Conservation (phyloP, 37 sponge, comb jelly and placozoan species). For the Spongilla lacustris region DNA sequence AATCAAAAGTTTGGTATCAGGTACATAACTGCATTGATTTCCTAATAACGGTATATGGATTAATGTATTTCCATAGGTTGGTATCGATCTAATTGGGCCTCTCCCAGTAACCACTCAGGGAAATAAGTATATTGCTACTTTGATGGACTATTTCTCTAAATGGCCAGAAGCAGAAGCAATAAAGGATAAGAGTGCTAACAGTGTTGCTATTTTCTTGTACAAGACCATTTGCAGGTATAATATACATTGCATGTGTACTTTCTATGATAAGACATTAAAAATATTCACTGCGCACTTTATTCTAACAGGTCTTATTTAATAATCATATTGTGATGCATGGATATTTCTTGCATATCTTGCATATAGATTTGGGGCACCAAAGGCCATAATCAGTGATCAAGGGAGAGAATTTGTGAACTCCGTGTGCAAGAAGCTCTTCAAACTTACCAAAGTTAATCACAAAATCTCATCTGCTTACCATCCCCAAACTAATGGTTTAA, state of each 20-base stretch:
- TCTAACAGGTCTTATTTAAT: background rate
- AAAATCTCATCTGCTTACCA: slow-evolving; percentile 44
- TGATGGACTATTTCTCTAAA: slow-evolving; percentile 50
- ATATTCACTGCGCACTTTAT: background rate
- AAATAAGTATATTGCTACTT: slow-evolving; percentile 32
- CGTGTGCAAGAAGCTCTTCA: slow-evolving; percentile 19
- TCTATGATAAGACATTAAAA: background rate
- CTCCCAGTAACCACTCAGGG: slow-evolving; percentile 24
- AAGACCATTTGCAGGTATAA: slow-evolving; percentile 40
- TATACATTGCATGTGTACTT: slow-evolving; percentile 6
- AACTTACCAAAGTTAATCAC: slow-evolving; percentile 23
- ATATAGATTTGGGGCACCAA: slow-evolving; percentile 28
- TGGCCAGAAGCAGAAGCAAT: slow-evolving; percentile 51
- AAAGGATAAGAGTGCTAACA: slow-evolving; percentile 21
- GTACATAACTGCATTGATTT: too few relatives aligned
- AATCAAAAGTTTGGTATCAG: too few relatives aligned
- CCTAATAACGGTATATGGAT: too few relatives aligned
- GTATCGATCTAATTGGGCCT: background rate
- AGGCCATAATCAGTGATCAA: slow-evolving; percentile 27
- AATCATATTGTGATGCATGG: slow-evolving; percentile 1
- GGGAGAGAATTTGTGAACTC: slow-evolving; percentile 37
- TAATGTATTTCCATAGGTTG: too few relatives aligned
- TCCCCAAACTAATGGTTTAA: slow-evolving; percentile 40
- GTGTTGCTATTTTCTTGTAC: slow-evolving; percentile 35
- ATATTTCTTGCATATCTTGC: background rate